Percentiles rank a stretch among this genome's conserved stretches.
phyloP scores from a whole-genome alignment of 2,797 vertebrate genomes.

The Phalanger gymnotis region DNA sequence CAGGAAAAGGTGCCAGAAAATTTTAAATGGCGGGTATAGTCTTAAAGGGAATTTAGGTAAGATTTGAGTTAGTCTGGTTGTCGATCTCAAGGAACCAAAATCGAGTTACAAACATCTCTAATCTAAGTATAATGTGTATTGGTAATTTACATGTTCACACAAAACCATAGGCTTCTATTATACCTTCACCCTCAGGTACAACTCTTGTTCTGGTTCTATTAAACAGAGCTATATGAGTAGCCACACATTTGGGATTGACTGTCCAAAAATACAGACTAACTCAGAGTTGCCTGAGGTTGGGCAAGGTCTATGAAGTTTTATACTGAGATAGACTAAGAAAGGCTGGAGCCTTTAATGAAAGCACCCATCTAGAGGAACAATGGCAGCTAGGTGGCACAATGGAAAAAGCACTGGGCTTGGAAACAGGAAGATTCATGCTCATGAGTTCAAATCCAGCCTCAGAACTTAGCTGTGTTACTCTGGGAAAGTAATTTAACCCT shows the following conservation, averaged over 20 bases:
- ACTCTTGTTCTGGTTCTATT: background rate
- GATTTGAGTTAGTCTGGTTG: background rate
- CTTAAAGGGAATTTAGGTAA: background rate
- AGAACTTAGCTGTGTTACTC: background rate
- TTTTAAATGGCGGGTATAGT: background rate
- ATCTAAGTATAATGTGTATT: background rate
- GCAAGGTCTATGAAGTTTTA: background rate
- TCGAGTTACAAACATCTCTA: background rate
- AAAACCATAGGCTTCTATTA: background rate
- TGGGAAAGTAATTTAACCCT: background rate
- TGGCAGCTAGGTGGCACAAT: background rate
- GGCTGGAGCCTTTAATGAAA: background rate
- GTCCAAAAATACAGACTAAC: background rate
- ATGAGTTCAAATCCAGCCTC: background rate
- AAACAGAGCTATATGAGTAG: background rate
- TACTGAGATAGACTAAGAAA: background rate
- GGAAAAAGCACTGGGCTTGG: background rate
- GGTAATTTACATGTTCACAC: background rate
- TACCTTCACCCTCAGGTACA: background rate
- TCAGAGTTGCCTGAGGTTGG: background rate
- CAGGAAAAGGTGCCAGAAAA: background rate
- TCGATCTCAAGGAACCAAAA: background rate
- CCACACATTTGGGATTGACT: background rate
- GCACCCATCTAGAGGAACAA: background rate
- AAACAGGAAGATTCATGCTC: background rate